Evolutionary conservation across 2,888 invertebrate species (phyloP).

Genomic region (Watsonalla binaria): DNA sequence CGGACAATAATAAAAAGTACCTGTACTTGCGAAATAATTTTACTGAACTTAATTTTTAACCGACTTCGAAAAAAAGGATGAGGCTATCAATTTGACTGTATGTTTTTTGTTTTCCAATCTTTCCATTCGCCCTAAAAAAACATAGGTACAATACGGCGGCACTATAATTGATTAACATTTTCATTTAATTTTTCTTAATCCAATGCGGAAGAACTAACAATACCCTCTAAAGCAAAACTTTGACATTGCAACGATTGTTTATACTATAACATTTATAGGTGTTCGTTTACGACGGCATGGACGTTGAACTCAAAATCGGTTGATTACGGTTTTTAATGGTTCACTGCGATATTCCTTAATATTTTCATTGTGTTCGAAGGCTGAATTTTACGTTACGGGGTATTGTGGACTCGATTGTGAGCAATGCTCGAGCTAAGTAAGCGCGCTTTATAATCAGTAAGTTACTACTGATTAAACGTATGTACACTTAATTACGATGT

Average conservation of each 20-base stretch:
- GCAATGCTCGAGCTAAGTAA: neutral
- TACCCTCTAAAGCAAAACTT: constrained; percentile 64
- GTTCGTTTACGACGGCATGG: constrained; percentile 55
- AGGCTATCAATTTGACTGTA: too few species aligned
- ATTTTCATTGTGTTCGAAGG: constrained; percentile 44
- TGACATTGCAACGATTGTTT: constrained; percentile 64
- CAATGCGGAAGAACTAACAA: constrained; percentile 53
- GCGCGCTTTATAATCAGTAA: neutral
- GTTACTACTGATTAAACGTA: neutral
- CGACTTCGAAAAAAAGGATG: too few species aligned
- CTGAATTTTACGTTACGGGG: neutral
- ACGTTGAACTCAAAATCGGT: constrained; percentile 68
- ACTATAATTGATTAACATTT: too few species aligned
- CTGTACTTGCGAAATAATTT: too few species aligned
- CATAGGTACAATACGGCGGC: too few species aligned
- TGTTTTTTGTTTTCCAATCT: too few species aligned
- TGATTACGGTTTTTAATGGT: constrained; percentile 72
- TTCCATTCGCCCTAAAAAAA: too few species aligned
- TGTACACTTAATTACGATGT: neutral
- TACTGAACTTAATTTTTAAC: too few species aligned
- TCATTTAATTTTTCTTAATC: constrained; percentile 25
- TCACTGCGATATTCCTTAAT: constrained; percentile 55
- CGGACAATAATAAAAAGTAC: too few species aligned
- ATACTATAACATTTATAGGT: constrained; percentile 64
- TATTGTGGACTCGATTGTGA: neutral